Conservation (phyloP, 2,888 invertebrate genomes). For the Drosophila borealis region DNA sequence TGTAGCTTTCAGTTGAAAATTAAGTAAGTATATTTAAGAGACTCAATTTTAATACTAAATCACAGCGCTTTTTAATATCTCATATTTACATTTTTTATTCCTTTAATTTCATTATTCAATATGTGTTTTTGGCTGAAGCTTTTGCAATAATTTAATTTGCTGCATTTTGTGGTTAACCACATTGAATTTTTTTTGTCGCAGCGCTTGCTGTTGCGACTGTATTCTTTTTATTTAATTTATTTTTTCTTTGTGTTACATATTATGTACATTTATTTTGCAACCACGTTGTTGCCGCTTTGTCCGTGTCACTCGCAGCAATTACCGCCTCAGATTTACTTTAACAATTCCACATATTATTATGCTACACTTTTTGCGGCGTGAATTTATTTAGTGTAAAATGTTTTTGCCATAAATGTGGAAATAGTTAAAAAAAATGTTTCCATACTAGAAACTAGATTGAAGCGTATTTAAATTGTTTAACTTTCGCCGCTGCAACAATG, state of each 20-base stretch:
- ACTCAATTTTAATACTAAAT: conserved; percentile 16
- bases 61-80: conserved; percentile 12
- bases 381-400: conserved; percentile 34
- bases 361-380: conserved; percentile 6
- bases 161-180: conserved; percentile 67
- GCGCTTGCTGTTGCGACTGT: conserved; percentile 23
- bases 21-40: conserved; percentile 2
- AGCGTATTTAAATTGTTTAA: conserved; percentile 10
- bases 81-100: conserved; percentile 8
- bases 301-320: conserved; percentile 62
- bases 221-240: conserved; percentile 7
- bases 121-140: conserved; percentile 26
- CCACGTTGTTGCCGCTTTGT: conserved; percentile 28
- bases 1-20: not conserved
- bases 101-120: conserved; percentile 40
- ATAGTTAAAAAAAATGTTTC: not conserved
- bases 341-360: conserved; percentile 28
- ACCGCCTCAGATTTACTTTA: conserved; percentile 31
- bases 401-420: conserved; percentile 23
- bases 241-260: conserved; percentile 3
- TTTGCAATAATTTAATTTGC: conserved; percentile 66
- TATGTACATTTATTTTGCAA: conserved; percentile 44
- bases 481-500: conserved; percentile 34
- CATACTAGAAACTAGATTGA: conserved; percentile 5
- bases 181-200: conserved; percentile 34